phyloP scores from a whole-genome alignment of 2,888 invertebrate genomes.

The Ypsolopha sequella region DNA sequence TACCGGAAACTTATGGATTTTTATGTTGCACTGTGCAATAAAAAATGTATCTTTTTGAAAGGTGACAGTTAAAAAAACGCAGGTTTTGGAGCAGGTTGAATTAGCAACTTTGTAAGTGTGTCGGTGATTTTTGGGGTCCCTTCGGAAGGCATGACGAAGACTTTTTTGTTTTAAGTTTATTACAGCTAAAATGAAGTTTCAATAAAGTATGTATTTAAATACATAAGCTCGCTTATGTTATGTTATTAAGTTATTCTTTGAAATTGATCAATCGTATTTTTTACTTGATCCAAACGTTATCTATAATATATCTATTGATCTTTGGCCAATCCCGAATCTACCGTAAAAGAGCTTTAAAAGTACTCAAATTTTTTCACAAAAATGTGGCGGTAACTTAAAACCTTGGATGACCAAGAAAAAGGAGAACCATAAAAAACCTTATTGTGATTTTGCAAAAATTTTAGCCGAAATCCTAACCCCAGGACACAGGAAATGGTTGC shows the following conservation, averaged over 20 bases:
- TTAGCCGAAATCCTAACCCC: slow-evolving; percentile 40
- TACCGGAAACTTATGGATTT: slow-evolving; percentile 57
- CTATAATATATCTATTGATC: background rate
- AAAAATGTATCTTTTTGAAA: slow-evolving; percentile 15
- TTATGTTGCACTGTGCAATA: slow-evolving; percentile 21
- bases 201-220: too few species aligned
- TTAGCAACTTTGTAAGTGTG: background rate
- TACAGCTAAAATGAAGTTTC: too few species aligned
- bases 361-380: slow-evolving; percentile 23
- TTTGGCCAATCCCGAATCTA: background rate
- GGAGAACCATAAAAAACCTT: slow-evolving; percentile 38
- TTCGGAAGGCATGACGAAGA: too few species aligned
- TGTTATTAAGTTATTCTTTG: too few species aligned
- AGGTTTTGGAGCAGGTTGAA: background rate
- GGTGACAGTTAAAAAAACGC: background rate
- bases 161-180: too few species aligned
- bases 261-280: too few species aligned
- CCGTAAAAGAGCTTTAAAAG: slow-evolving; percentile 23
- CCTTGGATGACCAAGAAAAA: slow-evolving; percentile 45
- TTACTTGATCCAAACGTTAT: too few species aligned
- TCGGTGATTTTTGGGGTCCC: too few species aligned
- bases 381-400: slow-evolving; percentile 45
- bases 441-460: slow-evolving; percentile 57
- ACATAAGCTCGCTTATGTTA: too few species aligned
- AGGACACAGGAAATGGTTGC: slow-evolving; percentile 60